Conservation (phyloP, 2,888 invertebrate species). For the Dasypogon diadema region DNA sequence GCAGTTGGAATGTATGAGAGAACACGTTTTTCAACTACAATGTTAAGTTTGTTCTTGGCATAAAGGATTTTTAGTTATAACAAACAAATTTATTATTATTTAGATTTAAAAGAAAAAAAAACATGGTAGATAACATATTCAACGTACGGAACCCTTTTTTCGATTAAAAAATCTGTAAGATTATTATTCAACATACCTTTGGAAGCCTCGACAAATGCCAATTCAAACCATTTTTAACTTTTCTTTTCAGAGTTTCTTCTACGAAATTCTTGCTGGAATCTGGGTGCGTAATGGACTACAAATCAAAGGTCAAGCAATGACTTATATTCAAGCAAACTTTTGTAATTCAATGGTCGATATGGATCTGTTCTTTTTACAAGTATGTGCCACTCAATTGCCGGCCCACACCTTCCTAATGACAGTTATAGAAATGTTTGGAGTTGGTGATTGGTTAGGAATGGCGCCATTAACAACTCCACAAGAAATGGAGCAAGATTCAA, state of each 20-base stretch:
- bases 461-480: constrained; percentile 77
- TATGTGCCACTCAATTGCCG: constrained; percentile 89
- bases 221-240: constrained; percentile 50
- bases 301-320: constrained; percentile 99
- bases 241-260: constrained; percentile 85
- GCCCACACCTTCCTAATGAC: constrained; percentile 88
- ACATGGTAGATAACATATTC: too few relatives aligned
- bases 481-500: constrained; percentile 87
- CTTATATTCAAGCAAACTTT: constrained; percentile 98
- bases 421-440: constrained; percentile 91
- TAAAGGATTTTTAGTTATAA: too few relatives aligned
- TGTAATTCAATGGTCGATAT: constrained; percentile 99
- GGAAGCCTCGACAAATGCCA: too few relatives aligned
- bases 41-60: too few relatives aligned
- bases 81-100: too few relatives aligned
- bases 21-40: too few relatives aligned
- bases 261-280: constrained; percentile 93
- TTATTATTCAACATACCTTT: too few relatives aligned
- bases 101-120: too few relatives aligned
- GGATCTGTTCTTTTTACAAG: constrained; percentile 94
- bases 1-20: too few relatives aligned
- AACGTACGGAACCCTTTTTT: too few relatives aligned
- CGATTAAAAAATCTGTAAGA: too few relatives aligned
- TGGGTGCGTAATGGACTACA: constrained; percentile 98
- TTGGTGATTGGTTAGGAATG: constrained; percentile 87